Evolutionary conservation across 30 jellyfish, hydroid and myxozoan genomes (phyloP), one percentile per base, ranked within the genome.

Genomic region (Aurelia coerulea): DNA sequence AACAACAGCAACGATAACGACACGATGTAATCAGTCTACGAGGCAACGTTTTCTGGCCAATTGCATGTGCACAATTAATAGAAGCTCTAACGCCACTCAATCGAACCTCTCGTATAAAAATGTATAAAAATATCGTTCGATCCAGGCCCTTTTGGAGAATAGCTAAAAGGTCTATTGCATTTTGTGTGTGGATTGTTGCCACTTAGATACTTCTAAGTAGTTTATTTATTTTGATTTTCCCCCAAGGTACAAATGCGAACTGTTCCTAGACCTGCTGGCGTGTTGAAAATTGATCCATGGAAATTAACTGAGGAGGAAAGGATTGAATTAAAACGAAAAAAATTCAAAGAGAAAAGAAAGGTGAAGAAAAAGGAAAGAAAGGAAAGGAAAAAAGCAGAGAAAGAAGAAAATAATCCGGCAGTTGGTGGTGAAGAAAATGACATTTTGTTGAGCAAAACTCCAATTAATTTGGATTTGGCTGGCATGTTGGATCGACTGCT

Each of bases 311-410:
- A 46, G 37, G 90, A 86, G 52, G 90, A 86, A n/a, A 66, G 76
- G 52, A 50, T 54, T 34, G 90, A 75, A 49, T 62, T 65, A 51
- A 67, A 79, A 35, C 66, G 95, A 53, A 74, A 39, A 79, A 76
- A 58, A 39, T 34, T 66, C 73, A 86, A 86, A 60, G 95, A 86
- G 34, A 86, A 86, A 42, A 49, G 74, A 41, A 75, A 76, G 39
- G 73, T 19, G 71, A 86, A 86, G 90, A 86, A 86, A 51, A 86
- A 75, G 62, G 95, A 86, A 41, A 64, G 59, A 37, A 86, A 86
- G 71, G 70, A 65, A 42, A 71, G 81, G 35, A 86, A 76, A 67
- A 54, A 67, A 37, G 85, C 59, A 18, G 95, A 52, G 63, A 78
- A 46, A 78, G 79, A 53, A 71, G 86, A 60, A 6, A 9, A 46